phyloP scores from a whole-genome alignment of 2,888 invertebrate genomes.

The Drosophila maculinotata region DNA sequence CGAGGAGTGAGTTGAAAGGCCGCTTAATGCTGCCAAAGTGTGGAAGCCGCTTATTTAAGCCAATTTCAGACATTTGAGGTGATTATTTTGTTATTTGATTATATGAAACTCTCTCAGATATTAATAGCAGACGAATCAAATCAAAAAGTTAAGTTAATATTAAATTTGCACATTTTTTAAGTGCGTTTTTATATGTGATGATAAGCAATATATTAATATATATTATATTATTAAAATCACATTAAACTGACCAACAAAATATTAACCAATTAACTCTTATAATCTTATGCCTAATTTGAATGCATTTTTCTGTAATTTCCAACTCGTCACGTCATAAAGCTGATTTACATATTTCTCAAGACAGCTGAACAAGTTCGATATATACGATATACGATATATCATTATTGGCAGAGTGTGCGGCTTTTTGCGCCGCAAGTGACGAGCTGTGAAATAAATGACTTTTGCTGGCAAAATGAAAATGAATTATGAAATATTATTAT shows the following conservation, averaged over 20 bases:
- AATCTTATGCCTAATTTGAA: neutral
- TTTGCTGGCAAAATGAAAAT: conserved; percentile 46
- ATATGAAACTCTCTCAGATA: conserved; percentile 19
- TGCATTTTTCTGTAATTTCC: neutral
- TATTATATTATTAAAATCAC: no score
- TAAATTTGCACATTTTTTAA: conserved; percentile 7
- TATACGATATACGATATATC: neutral
- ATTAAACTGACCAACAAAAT: no score
- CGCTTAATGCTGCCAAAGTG: conserved; percentile 20
- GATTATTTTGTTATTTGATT: conserved; percentile 53
- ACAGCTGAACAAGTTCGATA: conserved; percentile 4
- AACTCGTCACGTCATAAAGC: conserved; percentile 1
- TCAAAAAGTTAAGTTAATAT: conserved; percentile 15
- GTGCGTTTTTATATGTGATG: neutral
- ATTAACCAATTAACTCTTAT: no score
- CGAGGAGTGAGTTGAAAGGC: conserved; percentile 36
- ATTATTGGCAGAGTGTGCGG: conserved; percentile 19
- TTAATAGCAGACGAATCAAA: conserved; percentile 37
- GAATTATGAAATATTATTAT: conserved; percentile 75
- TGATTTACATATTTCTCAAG: conserved; percentile 9
- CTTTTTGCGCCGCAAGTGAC: conserved; percentile 38
- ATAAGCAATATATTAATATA: neutral
- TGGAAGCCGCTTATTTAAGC: conserved; percentile 50
- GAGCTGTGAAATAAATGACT: conserved; percentile 66
- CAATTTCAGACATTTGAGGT: conserved; percentile 47